phyloP scores from a whole-genome alignment of 2,797 vertebrate genomes.

The Trichosurus vulpecula region DNA sequence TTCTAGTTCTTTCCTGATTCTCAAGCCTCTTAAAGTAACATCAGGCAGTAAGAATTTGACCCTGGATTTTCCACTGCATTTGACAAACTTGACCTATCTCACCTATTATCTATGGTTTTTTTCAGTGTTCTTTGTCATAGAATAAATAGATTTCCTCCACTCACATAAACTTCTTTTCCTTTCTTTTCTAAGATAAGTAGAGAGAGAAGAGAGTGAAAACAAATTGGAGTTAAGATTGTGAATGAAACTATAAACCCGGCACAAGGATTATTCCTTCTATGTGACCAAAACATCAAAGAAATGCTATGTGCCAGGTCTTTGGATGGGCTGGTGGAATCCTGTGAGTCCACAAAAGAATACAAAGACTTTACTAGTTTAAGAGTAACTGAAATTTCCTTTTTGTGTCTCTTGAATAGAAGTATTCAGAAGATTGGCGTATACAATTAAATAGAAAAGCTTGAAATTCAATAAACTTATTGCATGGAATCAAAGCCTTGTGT shows the following conservation, averaged over 20 bases:
- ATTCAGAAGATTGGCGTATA: neutral
- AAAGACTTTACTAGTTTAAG: neutral
- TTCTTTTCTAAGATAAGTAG: neutral
- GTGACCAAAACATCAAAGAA: neutral
- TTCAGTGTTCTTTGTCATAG: neutral
- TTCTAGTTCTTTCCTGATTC: neutral
- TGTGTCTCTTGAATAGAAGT: neutral
- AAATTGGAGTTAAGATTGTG: neutral
- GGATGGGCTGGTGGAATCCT: neutral
- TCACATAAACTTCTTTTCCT: neutral
- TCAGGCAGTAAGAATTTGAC: neutral
- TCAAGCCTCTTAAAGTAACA: neutral
- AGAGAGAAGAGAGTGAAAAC: neutral
- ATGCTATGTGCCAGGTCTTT: fast-evolving
- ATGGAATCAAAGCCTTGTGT: neutral
- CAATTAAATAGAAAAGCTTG: neutral
- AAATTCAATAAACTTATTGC: neutral
- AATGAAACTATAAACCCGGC: neutral
- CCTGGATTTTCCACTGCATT: neutral
- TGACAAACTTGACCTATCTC: neutral
- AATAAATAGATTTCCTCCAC: neutral
- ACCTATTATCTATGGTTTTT: neutral
- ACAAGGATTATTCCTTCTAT: neutral
- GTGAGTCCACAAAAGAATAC: neutral
- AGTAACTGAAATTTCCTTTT: neutral